Conservation (phyloP, 2,888 invertebrate genomes). For the Rhabditoides inermis region DNA sequence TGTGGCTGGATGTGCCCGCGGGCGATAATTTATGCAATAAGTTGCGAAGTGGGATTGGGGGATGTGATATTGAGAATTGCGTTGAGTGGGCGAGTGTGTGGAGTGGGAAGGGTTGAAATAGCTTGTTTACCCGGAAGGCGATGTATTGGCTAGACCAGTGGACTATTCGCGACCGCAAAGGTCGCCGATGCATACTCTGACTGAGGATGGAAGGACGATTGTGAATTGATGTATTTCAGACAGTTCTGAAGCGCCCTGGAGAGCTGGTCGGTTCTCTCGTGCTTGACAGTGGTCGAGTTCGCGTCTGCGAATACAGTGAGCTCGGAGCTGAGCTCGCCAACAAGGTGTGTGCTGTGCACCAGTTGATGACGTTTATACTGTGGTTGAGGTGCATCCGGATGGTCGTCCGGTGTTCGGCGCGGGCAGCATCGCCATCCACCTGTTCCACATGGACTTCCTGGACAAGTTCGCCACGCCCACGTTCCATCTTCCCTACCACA, state of each 20-base stretch:
- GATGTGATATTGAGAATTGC: no score
- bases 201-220: slow-evolving; percentile 1
- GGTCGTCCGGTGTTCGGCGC: slow-evolving; percentile 79
- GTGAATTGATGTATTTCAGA: slow-evolving; percentile 6
- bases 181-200: slow-evolving; percentile 55
- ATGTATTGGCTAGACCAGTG: no score
- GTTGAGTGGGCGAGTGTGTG: no score
- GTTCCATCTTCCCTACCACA: slow-evolving; percentile 76
- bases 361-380: no score
- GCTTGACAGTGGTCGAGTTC: slow-evolving; percentile 15
- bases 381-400: no score
- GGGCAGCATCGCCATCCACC: slow-evolving; percentile 97
- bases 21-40: no score
- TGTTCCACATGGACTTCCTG: slow-evolving; percentile 80
- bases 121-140: no score
- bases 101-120: no score
- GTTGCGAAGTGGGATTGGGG: no score
- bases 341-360: slow-evolving; percentile 29
- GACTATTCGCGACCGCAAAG: no score
- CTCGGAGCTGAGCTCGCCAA: slow-evolving; percentile 79
- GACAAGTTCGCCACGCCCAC: slow-evolving; percentile 58
- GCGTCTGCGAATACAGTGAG: slow-evolving; percentile 90
- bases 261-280: slow-evolving; percentile 30
- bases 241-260: slow-evolving; percentile 19
- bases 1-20: no score